A percentile compares a stretch with the other conserved stretches of the same genome.
Evolutionary conservation across 2,113 vertebrate species (phyloP).

Genomic region (Saimiri boliviensis): DNA sequence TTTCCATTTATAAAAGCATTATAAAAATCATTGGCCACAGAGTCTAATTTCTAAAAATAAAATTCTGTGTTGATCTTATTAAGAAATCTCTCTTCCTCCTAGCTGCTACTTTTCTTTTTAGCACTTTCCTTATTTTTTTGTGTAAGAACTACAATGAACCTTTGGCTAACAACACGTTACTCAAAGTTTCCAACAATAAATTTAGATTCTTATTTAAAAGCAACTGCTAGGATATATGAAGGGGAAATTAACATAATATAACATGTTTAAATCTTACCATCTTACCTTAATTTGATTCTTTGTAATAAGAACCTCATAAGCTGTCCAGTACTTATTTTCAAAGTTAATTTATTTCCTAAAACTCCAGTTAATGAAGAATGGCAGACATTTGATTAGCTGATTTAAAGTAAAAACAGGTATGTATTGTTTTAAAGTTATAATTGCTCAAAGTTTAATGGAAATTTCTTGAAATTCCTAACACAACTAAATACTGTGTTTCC

Average conservation of each 20-base stretch:
- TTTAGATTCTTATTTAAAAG: slow-evolving; percentile 10
- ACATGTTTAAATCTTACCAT: background rate
- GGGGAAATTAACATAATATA: background rate
- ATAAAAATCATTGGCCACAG: slow-evolving; percentile 8
- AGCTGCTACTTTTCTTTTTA: background rate
- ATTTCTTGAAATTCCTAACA: slow-evolving; percentile 45
- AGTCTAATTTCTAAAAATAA: slow-evolving; percentile 52
- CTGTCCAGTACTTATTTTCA: slow-evolving; percentile 2
- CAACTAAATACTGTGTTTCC: slow-evolving; percentile 65
- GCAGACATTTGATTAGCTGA: background rate
- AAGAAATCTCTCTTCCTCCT: background rate
- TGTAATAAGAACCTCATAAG: background rate
- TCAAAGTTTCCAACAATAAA: slow-evolving; percentile 34
- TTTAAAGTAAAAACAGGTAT: slow-evolving; percentile 36
- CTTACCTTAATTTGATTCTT: background rate
- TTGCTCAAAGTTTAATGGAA: slow-evolving; percentile 61
- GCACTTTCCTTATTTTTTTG: slow-evolving; percentile 1
- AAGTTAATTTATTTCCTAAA: slow-evolving; percentile 47
- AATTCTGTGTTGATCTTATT: background rate
- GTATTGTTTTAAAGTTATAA: slow-evolving; percentile 37
- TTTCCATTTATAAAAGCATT: slow-evolving; percentile 32
- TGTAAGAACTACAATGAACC: background rate
- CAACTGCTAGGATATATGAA: background rate
- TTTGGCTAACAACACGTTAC: background rate
- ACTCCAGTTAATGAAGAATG: background rate